A percentile compares a stretch with the other conserved stretches of the same genome.
These are phyloP conservation scores for Zaprionus lachaisei DNA, from an alignment of 1,140 invertebrate genomes.

Conservation along the genomic window DNA sequence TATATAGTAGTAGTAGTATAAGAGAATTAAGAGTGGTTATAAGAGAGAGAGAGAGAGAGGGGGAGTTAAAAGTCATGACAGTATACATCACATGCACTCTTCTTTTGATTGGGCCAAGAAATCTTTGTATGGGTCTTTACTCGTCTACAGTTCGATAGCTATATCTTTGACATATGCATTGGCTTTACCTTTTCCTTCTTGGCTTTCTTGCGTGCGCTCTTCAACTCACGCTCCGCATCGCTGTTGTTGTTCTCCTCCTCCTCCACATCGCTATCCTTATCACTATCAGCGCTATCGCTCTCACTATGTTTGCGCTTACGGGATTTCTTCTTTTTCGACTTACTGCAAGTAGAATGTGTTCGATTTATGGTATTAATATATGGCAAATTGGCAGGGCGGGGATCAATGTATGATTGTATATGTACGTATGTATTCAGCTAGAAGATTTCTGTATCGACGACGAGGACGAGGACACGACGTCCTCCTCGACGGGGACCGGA, in stretches of 20 bases:
- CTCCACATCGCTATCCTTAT: constrained; percentile 84
- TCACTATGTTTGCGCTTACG: constrained; percentile 83
- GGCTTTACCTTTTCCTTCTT: constrained; percentile 86
- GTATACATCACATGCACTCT: constrained; percentile 26
- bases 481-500: background rate
- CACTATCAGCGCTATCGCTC: constrained; percentile 77
- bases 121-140: background rate
- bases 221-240: constrained; percentile 84
- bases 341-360: constrained; percentile 78
- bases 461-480: background rate
- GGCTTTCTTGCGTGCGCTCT: constrained; percentile 83
- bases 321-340: constrained; percentile 86
- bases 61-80: constrained; percentile 18
- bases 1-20: constrained; percentile 13
- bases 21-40: constrained; percentile 32
- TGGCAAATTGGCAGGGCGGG: background rate
- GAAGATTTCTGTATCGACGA: background rate
- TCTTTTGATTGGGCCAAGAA: background rate
- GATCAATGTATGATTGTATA: background rate
- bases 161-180: constrained; percentile 7
- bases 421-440: constrained; percentile 4
- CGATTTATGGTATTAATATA: constrained; percentile 1
- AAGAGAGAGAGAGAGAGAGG: constrained; percentile 8
- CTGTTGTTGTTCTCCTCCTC: constrained; percentile 84
- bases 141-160: background rate